Evolutionary conservation across 2,888 invertebrate species (phyloP).

Genomic region (Tachina lurida): DNA sequence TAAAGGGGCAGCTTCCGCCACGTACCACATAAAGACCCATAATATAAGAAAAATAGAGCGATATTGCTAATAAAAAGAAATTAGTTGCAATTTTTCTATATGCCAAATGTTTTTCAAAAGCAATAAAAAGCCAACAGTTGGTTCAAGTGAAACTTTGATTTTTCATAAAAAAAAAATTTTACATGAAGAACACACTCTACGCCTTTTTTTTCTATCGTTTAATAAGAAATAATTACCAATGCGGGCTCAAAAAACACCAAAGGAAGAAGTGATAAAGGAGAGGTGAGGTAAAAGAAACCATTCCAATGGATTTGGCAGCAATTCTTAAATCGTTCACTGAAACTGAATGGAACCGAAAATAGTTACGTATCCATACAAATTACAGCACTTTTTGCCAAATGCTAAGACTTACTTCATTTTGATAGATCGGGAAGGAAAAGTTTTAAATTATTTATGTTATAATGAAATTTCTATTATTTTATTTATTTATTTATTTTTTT

Average conservation of each 20-base stretch:
- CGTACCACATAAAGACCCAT: constrained; percentile 49
- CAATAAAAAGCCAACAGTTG: no score
- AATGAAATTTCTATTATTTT: constrained; percentile 1
- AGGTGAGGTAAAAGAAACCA: constrained; percentile 41
- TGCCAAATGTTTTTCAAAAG: neutral
- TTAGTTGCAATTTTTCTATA: neutral
- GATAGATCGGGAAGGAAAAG: neutral
- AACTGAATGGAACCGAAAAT: neutral
- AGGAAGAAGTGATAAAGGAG: constrained; percentile 24
- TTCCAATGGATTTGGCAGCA: constrained; percentile 59
- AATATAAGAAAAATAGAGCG: constrained; percentile 45
- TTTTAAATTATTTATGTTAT: neutral
- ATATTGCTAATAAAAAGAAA: constrained; percentile 25
- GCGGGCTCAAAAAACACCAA: constrained; percentile 43
- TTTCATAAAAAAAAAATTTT: no score
- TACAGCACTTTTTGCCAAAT: neutral
- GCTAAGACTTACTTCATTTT: constrained; percentile 27
- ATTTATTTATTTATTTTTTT: neutral
- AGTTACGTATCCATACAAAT: neutral
- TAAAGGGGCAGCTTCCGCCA: constrained; percentile 19
- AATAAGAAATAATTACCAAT: constrained; percentile 11
- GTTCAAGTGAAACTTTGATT: no score
- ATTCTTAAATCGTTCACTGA: constrained; percentile 9
- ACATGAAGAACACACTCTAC: no score
- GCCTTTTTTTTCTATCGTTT: no score